Percentiles rank a stretch among this genome's conserved stretches.
phyloP scores from a whole-genome alignment of 2,888 invertebrate species.

The Lissocephala sabroskyi region DNA sequence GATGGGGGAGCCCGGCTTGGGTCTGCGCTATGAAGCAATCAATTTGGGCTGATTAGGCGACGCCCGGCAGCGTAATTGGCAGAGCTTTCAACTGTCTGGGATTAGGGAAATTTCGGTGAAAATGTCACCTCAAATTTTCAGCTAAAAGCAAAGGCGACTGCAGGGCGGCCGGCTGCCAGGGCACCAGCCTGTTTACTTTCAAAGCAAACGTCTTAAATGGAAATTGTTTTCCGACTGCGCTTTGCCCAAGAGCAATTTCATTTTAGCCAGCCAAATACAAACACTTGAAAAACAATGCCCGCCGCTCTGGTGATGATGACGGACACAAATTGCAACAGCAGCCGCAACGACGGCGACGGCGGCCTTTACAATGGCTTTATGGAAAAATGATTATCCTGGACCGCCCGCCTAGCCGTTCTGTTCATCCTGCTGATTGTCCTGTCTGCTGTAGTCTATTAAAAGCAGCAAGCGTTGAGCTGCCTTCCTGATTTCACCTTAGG shows the following conservation, averaged over 20 bases:
- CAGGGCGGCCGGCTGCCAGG: too few relatives aligned
- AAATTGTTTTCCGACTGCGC: constrained; percentile 54
- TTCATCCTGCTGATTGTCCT: constrained; percentile 13
- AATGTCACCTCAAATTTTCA: too few relatives aligned
- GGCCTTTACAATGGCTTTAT: constrained; percentile 59
- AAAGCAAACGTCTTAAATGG: constrained; percentile 45
- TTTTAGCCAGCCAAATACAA: constrained; percentile 46
- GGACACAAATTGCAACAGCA: constrained; percentile 5
- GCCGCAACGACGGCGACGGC: constrained; percentile 56
- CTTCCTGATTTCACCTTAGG: constrained; percentile 4
- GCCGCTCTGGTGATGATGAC: constrained; percentile 15
- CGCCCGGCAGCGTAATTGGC: constrained; percentile 17
- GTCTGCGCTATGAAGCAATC: constrained; percentile 45
- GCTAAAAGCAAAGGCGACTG: too few relatives aligned
- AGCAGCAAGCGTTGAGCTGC: constrained; percentile 20
- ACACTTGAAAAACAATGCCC: constrained; percentile 54
- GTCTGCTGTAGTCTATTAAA: constrained; percentile 37
- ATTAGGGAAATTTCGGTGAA: too few relatives aligned
- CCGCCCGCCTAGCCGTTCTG: constrained; percentile 27
- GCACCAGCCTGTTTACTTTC: constrained; percentile 50
- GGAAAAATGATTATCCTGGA: constrained; percentile 60
- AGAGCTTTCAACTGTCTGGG: too few relatives aligned
- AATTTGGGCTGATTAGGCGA: constrained; percentile 37
- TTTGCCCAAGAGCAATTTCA: constrained; percentile 47
- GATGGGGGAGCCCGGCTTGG: constrained; percentile 13